Base-by-base conservation (phyloP, 2,888 invertebrate species). In the Lithophane socia region DNA sequence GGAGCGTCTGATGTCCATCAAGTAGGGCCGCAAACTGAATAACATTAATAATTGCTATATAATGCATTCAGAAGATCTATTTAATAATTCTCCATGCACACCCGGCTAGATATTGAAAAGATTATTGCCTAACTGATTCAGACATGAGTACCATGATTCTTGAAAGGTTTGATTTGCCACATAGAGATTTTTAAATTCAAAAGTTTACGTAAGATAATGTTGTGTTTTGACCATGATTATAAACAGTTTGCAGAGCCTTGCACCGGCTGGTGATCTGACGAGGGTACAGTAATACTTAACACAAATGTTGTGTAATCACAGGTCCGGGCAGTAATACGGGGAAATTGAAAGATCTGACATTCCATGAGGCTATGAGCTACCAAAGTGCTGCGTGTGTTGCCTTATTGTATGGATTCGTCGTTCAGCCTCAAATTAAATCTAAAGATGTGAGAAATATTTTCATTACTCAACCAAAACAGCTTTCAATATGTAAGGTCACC, bases 1-100 rank as follows among this genome's bases (percentile, higher is more conserved):
- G 24, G 13, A 77, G 54, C 58, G 63, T 54, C 49, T 52, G 49
- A 29, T 56, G 60, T 85, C 71, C 64, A 85, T 85, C 85, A 85
- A 44, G 37, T 67, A 18, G 16, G n/a, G 18, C 37, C 60, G 24
- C 47, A 63, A 37, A 61, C n/a, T 66, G 64, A 77, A 73, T 67
- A 77, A 74, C 65, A 65, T 72, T 72, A 29, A 85, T 72, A 29
- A 85, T 81, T 66, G 64, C 67, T 73, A 44, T 84, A 54, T 64
- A 79, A 66, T 79, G 52, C 21, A 80, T 85, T 76, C 29, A 73
- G 52, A 70, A 67, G 56, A 81, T 71, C 24, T 37, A 70, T 80
- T 75, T 70, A 60, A 66, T 72, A 61, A 61, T 52, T 73, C 2
- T 65, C 24, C 29, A 13, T 7, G 73, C 7, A 24, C n/a, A 63